These are phyloP conservation scores for Falco naumanni DNA, from an alignment of 2,797 vertebrate species.

Conservation along the genomic window DNA sequence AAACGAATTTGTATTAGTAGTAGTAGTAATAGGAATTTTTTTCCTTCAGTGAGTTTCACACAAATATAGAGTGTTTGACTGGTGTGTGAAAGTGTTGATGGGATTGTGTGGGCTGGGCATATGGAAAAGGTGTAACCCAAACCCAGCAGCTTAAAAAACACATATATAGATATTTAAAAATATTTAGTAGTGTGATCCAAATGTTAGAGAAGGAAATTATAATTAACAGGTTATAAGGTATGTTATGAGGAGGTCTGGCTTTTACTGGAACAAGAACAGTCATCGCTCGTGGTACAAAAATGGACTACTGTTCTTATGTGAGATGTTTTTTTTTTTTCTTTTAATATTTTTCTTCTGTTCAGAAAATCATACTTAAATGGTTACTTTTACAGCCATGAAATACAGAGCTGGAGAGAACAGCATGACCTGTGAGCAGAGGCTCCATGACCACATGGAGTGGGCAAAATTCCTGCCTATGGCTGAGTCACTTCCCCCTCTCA, in stretches of 20 bases:
- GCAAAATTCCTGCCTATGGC: background rate
- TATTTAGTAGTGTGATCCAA: slow-evolving; percentile 61
- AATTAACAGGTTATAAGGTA: slow-evolving; percentile 71
- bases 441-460: background rate
- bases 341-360: background rate
- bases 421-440: background rate
- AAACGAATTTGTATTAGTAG: slow-evolving; percentile 70
- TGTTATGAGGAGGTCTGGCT: slow-evolving; percentile 40
- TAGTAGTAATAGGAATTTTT: slow-evolving; percentile 68
- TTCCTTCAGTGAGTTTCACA: slow-evolving; percentile 68
- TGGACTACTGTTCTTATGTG: background rate
- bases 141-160: slow-evolving; percentile 73
- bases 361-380: background rate
- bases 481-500: background rate
- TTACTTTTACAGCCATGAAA: background rate
- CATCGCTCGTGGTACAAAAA: background rate
- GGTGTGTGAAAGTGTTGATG: slow-evolving; percentile 71
- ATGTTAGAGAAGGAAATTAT: slow-evolving; percentile 65
- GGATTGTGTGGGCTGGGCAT: slow-evolving; percentile 69
- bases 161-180: slow-evolving; percentile 69
- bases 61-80: slow-evolving; percentile 73
- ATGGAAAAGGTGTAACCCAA: slow-evolving; percentile 73
- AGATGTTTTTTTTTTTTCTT: background rate
- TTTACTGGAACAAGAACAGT: slow-evolving; percentile 39
- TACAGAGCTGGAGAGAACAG: background rate